Evolutionary conservation across 2,797 vertebrate genomes (phyloP).

Genomic region (Eurystomus glaucurus): DNA sequence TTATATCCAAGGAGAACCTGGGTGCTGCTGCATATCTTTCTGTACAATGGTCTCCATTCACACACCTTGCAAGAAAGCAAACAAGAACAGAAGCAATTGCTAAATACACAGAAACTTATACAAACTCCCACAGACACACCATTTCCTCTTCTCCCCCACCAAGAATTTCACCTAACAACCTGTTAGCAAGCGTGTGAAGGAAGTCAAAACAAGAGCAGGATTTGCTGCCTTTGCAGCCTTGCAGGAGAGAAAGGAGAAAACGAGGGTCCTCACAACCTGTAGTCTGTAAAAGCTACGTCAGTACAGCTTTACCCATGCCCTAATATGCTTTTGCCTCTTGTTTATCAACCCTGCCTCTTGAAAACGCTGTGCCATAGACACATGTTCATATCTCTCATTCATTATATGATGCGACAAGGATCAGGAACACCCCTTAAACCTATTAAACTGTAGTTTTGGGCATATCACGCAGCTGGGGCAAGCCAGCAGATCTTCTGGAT

Average conservation of each 20-base stretch:
- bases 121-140: not conserved
- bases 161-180: not conserved
- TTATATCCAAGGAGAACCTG: not conserved
- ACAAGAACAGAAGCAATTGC: not conserved
- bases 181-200: not conserved
- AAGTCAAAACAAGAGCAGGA: not conserved
- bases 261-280: not conserved
- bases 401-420: not conserved
- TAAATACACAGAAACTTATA: not conserved
- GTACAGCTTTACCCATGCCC: not conserved
- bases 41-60: conserved; percentile 15
- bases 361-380: rapidly evolving
- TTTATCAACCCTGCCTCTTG: not conserved
- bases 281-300: not conserved
- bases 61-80: not conserved
- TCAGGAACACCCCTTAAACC: rapidly evolving
- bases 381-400: not conserved
- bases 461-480: rapidly evolving
- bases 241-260: not conserved
- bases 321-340: not conserved
- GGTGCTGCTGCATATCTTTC: not conserved
- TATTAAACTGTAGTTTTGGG: rapidly evolving
- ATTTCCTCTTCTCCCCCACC: not conserved
- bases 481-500: not conserved
- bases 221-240: not conserved